Evolutionary conservation across 2,888 invertebrate genomes (phyloP).

Genomic region (Mythimna loreyi): DNA sequence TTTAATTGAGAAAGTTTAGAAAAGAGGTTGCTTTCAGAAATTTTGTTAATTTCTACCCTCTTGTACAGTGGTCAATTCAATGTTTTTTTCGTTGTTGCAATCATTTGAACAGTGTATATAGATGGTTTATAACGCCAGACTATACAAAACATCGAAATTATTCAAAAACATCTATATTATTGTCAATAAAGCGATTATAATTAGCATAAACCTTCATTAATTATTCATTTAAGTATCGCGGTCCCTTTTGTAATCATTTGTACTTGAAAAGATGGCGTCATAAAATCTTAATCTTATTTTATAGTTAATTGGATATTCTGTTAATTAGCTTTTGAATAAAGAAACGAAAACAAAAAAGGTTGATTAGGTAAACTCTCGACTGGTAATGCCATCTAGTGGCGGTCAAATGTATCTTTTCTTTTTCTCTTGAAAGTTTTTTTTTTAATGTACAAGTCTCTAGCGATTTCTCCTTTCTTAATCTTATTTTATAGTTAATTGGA

Average conservation of each 20-base stretch:
- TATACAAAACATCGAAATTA: background rate
- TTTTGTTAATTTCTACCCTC: no score
- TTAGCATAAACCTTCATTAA: background rate
- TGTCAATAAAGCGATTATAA: background rate
- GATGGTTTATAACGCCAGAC: background rate
- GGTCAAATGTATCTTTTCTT: background rate
- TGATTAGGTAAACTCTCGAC: background rate
- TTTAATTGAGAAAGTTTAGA: no score
- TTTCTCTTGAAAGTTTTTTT: no score
- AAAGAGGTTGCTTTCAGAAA: no score
- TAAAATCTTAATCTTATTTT: background rate
- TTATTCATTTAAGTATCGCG: background rate
- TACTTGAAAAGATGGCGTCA: background rate
- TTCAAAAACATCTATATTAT: background rate
- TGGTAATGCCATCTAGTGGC: constrained; percentile 37
- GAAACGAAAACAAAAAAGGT: background rate
- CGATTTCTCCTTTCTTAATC: background rate
- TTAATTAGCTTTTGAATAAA: no score
- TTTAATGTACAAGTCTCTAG: background rate
- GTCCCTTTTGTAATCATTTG: background rate
- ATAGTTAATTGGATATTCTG: background rate
- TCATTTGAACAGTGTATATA: background rate
- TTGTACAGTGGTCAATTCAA: no score
- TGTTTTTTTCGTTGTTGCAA: background rate
- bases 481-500: background rate